phyloP scores from a whole-genome alignment of 2,888 invertebrate species.

The Protonemura montana region DNA sequence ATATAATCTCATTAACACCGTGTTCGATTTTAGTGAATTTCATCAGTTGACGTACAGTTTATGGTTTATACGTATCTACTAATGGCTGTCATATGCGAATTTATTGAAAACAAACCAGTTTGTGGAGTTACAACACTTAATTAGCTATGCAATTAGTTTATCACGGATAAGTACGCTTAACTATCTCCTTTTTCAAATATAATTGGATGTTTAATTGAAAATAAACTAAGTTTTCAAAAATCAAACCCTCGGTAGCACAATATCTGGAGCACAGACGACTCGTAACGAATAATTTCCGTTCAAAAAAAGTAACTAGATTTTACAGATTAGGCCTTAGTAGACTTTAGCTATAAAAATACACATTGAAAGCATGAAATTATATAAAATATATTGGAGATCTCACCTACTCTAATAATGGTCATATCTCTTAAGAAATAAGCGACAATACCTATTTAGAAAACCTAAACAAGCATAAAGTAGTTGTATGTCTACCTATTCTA shows the following conservation, averaged over 20 bases:
- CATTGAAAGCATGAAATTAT: constrained; percentile 2
- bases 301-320: neutral
- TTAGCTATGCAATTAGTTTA: neutral
- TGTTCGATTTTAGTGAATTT: neutral
- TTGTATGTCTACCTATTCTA: constrained; percentile 15
- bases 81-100: neutral
- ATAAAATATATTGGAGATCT: neutral
- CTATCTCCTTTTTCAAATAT: neutral
- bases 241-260: neutral
- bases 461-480: neutral
- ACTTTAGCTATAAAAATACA: neutral
- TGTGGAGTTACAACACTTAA: neutral
- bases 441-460: constrained; percentile 8
- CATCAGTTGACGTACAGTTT: neutral
- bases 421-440: constrained; percentile 1
- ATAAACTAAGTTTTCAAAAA: neutral
- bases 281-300: neutral
- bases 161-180: neutral
- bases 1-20: neutral
- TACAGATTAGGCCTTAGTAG: neutral
- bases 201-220: neutral
- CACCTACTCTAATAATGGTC: constrained; percentile 13
- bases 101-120: neutral
- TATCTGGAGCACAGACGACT: neutral
- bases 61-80: neutral